These are phyloP conservation scores for Donacobius atricapilla DNA, from an alignment of 2,113 vertebrate genomes.

Conservation along the genomic window DNA sequence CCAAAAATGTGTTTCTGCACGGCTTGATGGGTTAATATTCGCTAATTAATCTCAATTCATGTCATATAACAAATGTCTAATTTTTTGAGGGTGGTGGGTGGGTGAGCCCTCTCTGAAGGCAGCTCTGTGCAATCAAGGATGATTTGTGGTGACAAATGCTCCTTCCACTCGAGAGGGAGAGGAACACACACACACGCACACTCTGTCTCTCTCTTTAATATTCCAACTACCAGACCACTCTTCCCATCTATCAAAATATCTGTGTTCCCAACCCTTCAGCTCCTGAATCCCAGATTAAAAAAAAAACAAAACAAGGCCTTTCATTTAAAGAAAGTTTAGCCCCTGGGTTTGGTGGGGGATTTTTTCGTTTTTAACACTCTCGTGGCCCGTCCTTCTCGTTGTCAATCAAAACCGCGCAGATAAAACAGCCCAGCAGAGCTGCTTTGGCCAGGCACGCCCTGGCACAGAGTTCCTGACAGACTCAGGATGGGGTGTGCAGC, in stretches of 20 bases:
- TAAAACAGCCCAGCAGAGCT: not conserved
- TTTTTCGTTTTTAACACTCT: not conserved
- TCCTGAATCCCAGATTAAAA: not conserved
- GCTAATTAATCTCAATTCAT: slow-evolving; percentile 81
- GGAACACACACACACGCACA: slow-evolving; percentile 58
- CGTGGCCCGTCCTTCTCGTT: not conserved
- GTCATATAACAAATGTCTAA: slow-evolving; percentile 81
- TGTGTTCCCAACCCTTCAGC: slow-evolving; percentile 32
- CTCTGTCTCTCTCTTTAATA: slow-evolving; percentile 63
- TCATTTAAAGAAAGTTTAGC: not conserved
- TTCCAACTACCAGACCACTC: slow-evolving; percentile 38
- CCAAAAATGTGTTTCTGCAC: slow-evolving; percentile 57
- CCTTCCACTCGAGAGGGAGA: slow-evolving; percentile 63
- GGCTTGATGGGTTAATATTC: slow-evolving; percentile 77
- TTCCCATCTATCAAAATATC: slow-evolving; percentile 57
- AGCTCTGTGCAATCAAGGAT: slow-evolving; percentile 75
- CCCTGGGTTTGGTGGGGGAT: not conserved
- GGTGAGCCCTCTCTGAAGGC: slow-evolving; percentile 72
- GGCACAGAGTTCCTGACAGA: fast-evolving
- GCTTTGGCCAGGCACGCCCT: not conserved
- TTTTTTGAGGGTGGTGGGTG: slow-evolving; percentile 75
- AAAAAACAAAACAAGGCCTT: not conserved
- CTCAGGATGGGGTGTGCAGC: fast-evolving
- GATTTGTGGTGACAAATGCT: slow-evolving; percentile 81
- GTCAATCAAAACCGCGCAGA: not conserved